Conservation (phyloP, 2,888 invertebrate species). For the Apamea epomidion region DNA sequence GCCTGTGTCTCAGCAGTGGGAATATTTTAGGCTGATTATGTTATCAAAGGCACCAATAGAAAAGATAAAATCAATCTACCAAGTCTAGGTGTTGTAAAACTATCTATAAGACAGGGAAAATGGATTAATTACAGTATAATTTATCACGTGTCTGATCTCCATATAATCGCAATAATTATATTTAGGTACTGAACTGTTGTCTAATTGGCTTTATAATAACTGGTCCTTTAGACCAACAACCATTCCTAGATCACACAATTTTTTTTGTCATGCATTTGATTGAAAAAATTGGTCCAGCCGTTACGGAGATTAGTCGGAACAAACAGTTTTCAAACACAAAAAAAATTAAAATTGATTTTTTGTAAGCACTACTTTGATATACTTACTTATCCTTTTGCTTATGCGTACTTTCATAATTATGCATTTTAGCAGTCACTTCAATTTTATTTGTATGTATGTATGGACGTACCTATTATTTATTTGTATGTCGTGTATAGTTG, state of each 20-base stretch:
- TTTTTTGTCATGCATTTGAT: not conserved
- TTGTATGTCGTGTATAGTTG: not conserved
- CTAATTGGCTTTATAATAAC: not conserved
- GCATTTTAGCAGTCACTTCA: too few relatives aligned
- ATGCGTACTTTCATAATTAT: too few relatives aligned
- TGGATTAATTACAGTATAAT: constrained; percentile 13
- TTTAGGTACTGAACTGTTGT: not conserved
- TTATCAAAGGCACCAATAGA: not conserved
- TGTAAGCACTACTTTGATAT: too few relatives aligned
- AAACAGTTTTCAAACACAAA: too few relatives aligned
- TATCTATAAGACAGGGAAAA: not conserved
- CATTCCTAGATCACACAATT: not conserved
- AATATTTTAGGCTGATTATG: not conserved
- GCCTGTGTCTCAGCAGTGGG: not conserved
- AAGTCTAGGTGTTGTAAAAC: not conserved
- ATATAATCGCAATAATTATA: constrained; percentile 1
- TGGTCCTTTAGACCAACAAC: not conserved
- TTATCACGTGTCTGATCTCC: not conserved
- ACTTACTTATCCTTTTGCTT: too few relatives aligned
- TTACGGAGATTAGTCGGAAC: too few relatives aligned
- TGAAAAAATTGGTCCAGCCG: too few relatives aligned
- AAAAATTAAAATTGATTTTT: too few relatives aligned
- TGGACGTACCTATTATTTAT: too few relatives aligned
- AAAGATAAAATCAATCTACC: not conserved
- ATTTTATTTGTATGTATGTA: too few relatives aligned